A percentile compares a stretch with the other conserved stretches of the same genome.
These are phyloP conservation scores for Vipera latastei DNA, from an alignment of 2,797 vertebrate species.

Conservation along the genomic window DNA sequence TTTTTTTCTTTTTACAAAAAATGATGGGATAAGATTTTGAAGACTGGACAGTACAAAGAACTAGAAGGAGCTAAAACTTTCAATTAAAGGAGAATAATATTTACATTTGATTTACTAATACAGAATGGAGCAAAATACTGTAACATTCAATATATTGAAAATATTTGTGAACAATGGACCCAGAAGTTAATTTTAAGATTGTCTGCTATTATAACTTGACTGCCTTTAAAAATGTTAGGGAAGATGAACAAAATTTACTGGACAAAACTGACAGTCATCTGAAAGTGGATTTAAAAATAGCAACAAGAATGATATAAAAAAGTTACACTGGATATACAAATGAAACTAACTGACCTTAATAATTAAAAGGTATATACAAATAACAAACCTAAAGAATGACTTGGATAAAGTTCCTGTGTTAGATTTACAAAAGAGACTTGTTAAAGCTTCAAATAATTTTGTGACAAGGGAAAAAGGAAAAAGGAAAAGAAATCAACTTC, in stretches of 20 bases:
- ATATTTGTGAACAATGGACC: not conserved
- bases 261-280: not conserved
- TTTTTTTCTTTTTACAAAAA: not conserved
- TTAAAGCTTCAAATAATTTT: not conserved
- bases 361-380: not conserved
- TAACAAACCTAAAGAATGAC: not conserved
- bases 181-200: not conserved
- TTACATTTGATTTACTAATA: not conserved
- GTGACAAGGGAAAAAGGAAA: not conserved
- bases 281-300: not conserved
- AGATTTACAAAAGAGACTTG: not conserved
- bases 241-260: not conserved
- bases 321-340: not conserved
- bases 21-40: not conserved
- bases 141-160: not conserved
- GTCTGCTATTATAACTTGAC: not conserved
- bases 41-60: not conserved
- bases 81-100: not conserved
- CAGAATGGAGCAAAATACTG: not conserved
- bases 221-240: not conserved
- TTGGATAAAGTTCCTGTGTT: not conserved
- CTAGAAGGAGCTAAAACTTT: not conserved
- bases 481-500: not conserved
- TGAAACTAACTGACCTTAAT: not conserved
- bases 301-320: not conserved